Evolutionary conservation across 2,797 vertebrate species (phyloP), one percentile per base, ranked within the genome.

Genomic region (Mormyrops boulengeri): DNA sequence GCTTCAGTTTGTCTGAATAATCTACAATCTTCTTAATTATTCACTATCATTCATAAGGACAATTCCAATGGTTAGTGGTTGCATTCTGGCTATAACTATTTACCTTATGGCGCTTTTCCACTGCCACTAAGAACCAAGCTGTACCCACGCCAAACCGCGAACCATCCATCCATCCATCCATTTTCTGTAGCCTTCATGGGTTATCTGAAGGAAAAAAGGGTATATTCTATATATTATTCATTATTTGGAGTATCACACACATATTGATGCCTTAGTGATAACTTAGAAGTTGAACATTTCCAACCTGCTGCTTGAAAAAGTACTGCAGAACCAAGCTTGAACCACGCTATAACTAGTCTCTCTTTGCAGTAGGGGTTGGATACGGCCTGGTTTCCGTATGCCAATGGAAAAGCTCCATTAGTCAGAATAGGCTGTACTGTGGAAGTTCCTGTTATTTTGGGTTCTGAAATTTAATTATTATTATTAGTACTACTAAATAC

Each of bases 1-100:
- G 93, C 38, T 53, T 44, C 88, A 82, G n/a, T 47, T 4, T 3
- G 82, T 82, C 1, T 62, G 50, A 22, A 26, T 47, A 87, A 73
- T n/a, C 4, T 50, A 49, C 19, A 17, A 34, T 1, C 9, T 1
- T 47, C 14, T 55, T 5, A 44, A 12, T 0, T 88, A 49, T 57
- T 49, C 7, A 30, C 12, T 12, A 2, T 52, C 0, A 38, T 57
- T 57, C 30, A 3, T n/a, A 85, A 26, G n/a, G n/a, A 38, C n/a
- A 26, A 85, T 50, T 85, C 47, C 50, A 85, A 85, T 44, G n/a
- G 7, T 50, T 85, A 85, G n/a, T 22, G 9, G 7, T 9, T 82
- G 17, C 77, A 47, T 49, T n/a, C 17, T 22, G 38, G 77, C 41
- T 22, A 30, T n/a, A 22, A 44, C 4, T 82, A 49, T n/a, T 12